These are phyloP conservation scores for Clunio marinus DNA, from an alignment of 2,888 invertebrate genomes.

Conservation along the genomic window DNA sequence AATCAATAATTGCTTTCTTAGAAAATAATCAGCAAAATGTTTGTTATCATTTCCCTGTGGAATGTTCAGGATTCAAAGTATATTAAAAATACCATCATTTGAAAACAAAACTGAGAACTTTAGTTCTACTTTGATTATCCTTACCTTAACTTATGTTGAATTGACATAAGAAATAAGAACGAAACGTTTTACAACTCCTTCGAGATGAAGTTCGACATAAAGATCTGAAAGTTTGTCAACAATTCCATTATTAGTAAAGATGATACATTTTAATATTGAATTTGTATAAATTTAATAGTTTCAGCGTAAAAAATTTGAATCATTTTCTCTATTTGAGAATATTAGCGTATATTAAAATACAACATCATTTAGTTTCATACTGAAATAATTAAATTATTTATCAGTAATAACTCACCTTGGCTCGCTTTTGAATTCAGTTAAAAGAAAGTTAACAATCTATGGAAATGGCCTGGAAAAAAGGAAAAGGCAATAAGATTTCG, in stretches of 20 bases:
- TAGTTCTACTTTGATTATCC: neutral
- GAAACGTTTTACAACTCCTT: too few relatives aligned
- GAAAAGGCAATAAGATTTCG: too few relatives aligned
- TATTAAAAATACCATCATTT: conserved; percentile 37
- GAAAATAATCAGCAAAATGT: conserved; percentile 3
- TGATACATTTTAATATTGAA: neutral
- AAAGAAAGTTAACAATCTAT: too few relatives aligned
- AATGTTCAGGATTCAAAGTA: conserved; percentile 30
- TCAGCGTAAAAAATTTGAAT: conserved; percentile 20
- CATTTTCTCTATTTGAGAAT: conserved; percentile 31
- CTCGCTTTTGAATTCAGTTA: too few relatives aligned
- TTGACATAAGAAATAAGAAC: too few relatives aligned
- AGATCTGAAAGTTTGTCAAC: too few relatives aligned
- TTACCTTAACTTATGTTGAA: neutral
- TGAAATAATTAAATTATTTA: too few relatives aligned
- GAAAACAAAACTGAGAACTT: neutral
- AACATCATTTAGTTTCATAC: conserved; percentile 31
- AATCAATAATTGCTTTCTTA: too few relatives aligned
- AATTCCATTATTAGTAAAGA: too few relatives aligned
- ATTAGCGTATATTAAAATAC: conserved; percentile 34
- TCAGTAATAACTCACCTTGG: too few relatives aligned
- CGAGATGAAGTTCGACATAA: too few relatives aligned
- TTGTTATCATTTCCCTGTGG: conserved; percentile 26
- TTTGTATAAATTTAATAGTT: neutral
- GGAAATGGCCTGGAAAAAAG: neutral